Evolutionary conservation across 2,888 invertebrate genomes (phyloP).

Genomic region (Malthinus seriepunctatus): DNA sequence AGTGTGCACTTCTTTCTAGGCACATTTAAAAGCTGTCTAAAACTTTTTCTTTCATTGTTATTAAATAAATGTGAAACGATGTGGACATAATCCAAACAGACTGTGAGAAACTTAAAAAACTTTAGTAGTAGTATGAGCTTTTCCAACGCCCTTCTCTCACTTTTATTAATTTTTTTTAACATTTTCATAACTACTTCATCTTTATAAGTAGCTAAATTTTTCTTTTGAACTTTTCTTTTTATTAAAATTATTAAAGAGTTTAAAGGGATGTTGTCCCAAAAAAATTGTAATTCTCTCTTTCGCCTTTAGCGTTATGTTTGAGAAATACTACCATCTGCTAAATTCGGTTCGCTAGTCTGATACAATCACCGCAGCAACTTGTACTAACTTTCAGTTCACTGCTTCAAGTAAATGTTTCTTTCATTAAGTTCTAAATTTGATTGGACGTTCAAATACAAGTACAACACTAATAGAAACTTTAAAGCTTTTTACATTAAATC

Average conservation of each 20-base stretch:
- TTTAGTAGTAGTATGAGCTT: slow-evolving; percentile 19
- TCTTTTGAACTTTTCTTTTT: slow-evolving; percentile 1
- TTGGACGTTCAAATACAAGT: slow-evolving; percentile 16
- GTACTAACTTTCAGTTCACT: slow-evolving; percentile 31
- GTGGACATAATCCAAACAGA: slow-evolving; percentile 46
- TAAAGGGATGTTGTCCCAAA: slow-evolving; percentile 16
- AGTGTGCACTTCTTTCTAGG: slow-evolving; percentile 16
- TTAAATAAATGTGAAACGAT: slow-evolving; percentile 52
- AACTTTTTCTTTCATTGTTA: slow-evolving; percentile 46
- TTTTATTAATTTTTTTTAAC: slow-evolving; percentile 15
- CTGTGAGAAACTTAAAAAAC: slow-evolving; percentile 39
- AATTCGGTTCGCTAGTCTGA: slow-evolving; percentile 28
- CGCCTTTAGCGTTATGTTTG: slow-evolving; percentile 31
- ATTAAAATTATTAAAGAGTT: slow-evolving; percentile 22
- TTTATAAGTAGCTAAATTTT: not conserved
- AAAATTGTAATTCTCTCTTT: slow-evolving; percentile 36
- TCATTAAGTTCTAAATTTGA: slow-evolving; percentile 26
- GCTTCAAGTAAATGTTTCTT: slow-evolving; percentile 25
- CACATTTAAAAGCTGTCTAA: slow-evolving; percentile 37
- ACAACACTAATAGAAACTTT: slow-evolving; percentile 2
- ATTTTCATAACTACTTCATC: slow-evolving; percentile 6
- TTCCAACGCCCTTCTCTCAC: slow-evolving; percentile 9
- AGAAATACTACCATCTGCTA: slow-evolving; percentile 35
- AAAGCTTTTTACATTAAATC: slow-evolving; percentile 1
- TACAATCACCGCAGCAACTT: slow-evolving; percentile 34